These are phyloP conservation scores for Protaetia brevitarsis DNA, from an alignment of 1,140 invertebrate genomes.

Conservation along the genomic window DNA sequence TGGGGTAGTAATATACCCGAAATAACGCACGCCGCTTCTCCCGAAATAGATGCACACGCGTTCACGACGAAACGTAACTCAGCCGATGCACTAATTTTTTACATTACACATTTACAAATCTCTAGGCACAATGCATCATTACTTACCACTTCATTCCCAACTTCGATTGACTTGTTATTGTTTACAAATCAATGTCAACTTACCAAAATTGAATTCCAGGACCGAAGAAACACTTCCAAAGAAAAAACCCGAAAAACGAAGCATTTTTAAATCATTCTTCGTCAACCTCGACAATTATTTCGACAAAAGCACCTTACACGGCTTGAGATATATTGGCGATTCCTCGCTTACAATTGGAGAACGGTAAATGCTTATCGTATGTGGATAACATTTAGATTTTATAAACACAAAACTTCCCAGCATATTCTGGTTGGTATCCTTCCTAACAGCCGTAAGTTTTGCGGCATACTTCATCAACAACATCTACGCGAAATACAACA, in stretches of 20 bases:
- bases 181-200: no score
- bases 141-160: no score
- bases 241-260: background rate
- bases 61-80: no score
- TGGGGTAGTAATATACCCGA: no score
- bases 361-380: constrained; percentile 55
- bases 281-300: constrained; percentile 57
- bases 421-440: constrained; percentile 67
- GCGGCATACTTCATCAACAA: constrained; percentile 69
- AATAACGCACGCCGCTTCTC: no score
- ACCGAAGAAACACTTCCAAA: background rate
- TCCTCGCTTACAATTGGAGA: constrained; percentile 62
- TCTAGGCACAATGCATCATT: no score
- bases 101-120: no score
- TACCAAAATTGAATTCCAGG: no score
- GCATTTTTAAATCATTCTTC: background rate
- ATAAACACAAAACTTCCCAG: constrained; percentile 44
- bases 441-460: constrained; percentile 60
- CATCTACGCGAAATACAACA: constrained; percentile 67
- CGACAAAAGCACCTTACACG: constrained; percentile 66
- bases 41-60: no score
- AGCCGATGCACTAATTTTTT: no score
- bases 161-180: no score
- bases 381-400: constrained; percentile 22
- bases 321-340: constrained; percentile 73